Evolutionary conservation across 2,888 invertebrate genomes (phyloP).

Genomic region (Uloborus plumipes): DNA sequence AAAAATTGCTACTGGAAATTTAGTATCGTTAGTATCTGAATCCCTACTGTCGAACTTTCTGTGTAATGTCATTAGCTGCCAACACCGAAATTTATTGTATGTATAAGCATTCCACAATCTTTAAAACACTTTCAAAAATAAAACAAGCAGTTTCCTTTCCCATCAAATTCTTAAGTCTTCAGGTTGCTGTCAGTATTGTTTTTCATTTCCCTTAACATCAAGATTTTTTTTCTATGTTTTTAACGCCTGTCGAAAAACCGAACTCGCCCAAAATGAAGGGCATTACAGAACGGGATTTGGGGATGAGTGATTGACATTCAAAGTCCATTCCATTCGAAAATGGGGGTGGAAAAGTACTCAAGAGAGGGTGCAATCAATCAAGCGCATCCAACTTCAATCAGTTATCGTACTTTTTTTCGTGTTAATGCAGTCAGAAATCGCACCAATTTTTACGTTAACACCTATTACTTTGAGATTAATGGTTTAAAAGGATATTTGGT

Average conservation of each 20-base stretch:
- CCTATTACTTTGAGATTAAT: slow-evolving; percentile 59
- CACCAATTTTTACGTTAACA: slow-evolving; percentile 61
- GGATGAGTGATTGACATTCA: slow-evolving; percentile 56
- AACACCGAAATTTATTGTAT: too few relatives aligned
- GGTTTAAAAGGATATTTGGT: slow-evolving; percentile 37
- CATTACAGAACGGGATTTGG: slow-evolving; percentile 50
- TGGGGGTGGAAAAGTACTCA: slow-evolving; percentile 13
- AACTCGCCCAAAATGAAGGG: slow-evolving; percentile 56
- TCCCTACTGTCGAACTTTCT: too few relatives aligned
- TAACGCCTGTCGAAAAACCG: slow-evolving; percentile 21
- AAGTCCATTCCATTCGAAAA: slow-evolving; percentile 39
- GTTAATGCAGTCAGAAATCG: slow-evolving; percentile 48
- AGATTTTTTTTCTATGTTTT: slow-evolving; percentile 6
- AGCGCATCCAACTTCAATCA: slow-evolving; percentile 31
- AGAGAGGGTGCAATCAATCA: slow-evolving; percentile 51
- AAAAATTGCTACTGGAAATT: too few relatives aligned
- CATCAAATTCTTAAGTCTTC: slow-evolving; percentile 19
- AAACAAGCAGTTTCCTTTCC: slow-evolving; percentile 29
- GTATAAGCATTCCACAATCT: too few relatives aligned
- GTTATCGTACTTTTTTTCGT: slow-evolving; percentile 19
- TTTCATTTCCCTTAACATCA: slow-evolving; percentile 1
- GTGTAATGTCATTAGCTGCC: too few relatives aligned
- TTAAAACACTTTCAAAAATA: not conserved
- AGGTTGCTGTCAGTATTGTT: slow-evolving; percentile 45
- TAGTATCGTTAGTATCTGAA: too few relatives aligned